Evolutionary conservation across 2,888 invertebrate species (phyloP).

Genomic region (Eupeodes latifasciatus): DNA sequence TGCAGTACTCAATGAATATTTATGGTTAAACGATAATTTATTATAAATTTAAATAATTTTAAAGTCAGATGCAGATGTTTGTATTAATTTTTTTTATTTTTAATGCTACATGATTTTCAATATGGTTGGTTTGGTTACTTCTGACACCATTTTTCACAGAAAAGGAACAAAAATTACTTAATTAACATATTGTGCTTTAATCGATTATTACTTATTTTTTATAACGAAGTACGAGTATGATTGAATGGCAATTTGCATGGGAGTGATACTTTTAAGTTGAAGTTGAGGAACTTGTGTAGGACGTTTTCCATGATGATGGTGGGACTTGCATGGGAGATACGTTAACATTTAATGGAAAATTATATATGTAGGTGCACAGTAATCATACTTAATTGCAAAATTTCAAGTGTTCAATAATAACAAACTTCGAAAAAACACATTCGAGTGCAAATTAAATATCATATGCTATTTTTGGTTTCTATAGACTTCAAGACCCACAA

Average conservation of each 20-base stretch:
- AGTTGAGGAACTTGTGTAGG: no score
- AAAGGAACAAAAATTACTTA: background rate
- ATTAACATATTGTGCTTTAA: constrained; percentile 18
- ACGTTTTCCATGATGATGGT: background rate
- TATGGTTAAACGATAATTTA: background rate
- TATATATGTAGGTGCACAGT: background rate
- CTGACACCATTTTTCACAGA: background rate
- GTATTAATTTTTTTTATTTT: background rate
- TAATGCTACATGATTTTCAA: background rate
- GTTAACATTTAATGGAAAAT: background rate
- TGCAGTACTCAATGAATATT: constrained; percentile 4
- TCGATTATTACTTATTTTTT: background rate
- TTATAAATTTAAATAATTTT: background rate
- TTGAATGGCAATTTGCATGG: no score
- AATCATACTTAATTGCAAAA: background rate
- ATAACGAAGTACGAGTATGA: no score
- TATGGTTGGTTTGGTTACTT: background rate
- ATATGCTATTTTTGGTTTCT: background rate
- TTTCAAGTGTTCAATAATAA: background rate
- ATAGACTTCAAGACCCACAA: background rate
- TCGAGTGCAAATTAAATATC: constrained; percentile 6
- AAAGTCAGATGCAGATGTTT: constrained; percentile 5
- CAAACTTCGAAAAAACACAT: background rate
- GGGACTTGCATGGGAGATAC: background rate
- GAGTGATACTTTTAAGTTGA: no score